Evolutionary conservation across 2,888 invertebrate genomes (phyloP).

Genomic region (Eurytoma adleriae): DNA sequence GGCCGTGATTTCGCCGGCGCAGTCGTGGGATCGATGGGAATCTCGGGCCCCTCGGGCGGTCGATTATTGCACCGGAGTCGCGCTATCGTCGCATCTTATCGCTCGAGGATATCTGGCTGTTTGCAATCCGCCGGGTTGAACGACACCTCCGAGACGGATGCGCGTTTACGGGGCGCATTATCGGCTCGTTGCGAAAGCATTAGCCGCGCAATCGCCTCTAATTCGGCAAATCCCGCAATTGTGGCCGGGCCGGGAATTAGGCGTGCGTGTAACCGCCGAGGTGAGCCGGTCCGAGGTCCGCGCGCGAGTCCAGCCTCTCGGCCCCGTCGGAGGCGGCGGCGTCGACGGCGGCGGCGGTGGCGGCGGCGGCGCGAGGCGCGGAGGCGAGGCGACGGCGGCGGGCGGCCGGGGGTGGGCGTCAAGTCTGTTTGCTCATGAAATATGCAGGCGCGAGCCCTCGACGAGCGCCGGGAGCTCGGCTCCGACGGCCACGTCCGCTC

Average conservation of each 20-base stretch:
- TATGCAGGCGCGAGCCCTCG: slow-evolving; percentile 73
- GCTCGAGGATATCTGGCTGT: neutral
- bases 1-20: slow-evolving; percentile 42
- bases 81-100: slow-evolving; percentile 14
- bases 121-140: slow-evolving; percentile 24
- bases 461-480: slow-evolving; percentile 63
- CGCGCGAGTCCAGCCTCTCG: neutral
- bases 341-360: neutral
- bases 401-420: slow-evolving; percentile 52
- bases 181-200: neutral
- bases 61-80: neutral
- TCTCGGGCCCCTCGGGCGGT: neutral
- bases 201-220: neutral
- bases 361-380: neutral
- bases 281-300: neutral
- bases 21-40: neutral
- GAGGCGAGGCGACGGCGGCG: neutral
- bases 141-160: slow-evolving; percentile 5
- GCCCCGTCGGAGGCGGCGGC: neutral
- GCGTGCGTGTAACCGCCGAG: slow-evolving; percentile 1
- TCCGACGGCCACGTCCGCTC: slow-evolving; percentile 70
- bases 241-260: neutral
- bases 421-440: slow-evolving; percentile 74
- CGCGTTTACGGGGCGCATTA: neutral
- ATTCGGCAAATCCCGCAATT: no score